Percentiles rank a stretch among this genome's conserved stretches.
phyloP scores from a whole-genome alignment of 92 coral and sea anemone species.

The Umimayanthus chanpuru region DNA sequence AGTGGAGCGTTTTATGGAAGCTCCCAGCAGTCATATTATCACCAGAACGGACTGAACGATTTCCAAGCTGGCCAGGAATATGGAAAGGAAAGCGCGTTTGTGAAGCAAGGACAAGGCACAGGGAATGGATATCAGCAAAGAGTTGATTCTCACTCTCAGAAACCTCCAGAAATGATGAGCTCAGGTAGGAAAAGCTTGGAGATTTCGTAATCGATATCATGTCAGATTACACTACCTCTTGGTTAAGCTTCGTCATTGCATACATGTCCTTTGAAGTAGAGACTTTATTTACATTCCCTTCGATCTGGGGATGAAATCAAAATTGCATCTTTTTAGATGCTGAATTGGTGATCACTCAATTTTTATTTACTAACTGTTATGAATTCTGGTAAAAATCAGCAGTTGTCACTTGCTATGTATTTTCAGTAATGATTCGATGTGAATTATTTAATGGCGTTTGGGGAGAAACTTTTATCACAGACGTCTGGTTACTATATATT shows the following conservation, averaged over 20 bases:
- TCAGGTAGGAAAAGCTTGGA: conserved; percentile 36
- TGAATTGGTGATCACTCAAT: background rate
- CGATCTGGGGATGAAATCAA: background rate
- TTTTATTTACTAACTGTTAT: background rate
- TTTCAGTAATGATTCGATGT: conserved; percentile 12
- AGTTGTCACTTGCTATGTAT: conserved; percentile 1
- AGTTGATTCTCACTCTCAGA: background rate
- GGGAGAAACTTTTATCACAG: background rate
- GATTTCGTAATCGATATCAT: conserved; percentile 35
- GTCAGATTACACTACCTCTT: background rate
- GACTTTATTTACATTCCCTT: background rate
- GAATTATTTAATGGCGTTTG: conserved; percentile 43
- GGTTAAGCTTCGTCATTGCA: background rate
- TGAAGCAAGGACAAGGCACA: conserved; percentile 55
- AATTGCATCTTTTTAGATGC: no score
- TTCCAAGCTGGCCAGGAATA: conserved; percentile 55
- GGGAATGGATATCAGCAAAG: conserved; percentile 13
- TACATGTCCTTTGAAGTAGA: background rate
- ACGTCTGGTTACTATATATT: background rate
- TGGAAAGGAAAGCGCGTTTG: conserved; percentile 60
- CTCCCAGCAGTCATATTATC: conserved; percentile 72
- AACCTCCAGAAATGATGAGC: conserved; percentile 7
- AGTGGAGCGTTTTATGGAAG: conserved; percentile 75
- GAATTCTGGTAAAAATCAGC: background rate
- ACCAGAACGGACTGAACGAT: conserved; percentile 73